Evolutionary conservation across 1,140 invertebrate species (phyloP), one percentile per base, ranked within the genome.

Genomic region (Drosophila mauritiana): DNA sequence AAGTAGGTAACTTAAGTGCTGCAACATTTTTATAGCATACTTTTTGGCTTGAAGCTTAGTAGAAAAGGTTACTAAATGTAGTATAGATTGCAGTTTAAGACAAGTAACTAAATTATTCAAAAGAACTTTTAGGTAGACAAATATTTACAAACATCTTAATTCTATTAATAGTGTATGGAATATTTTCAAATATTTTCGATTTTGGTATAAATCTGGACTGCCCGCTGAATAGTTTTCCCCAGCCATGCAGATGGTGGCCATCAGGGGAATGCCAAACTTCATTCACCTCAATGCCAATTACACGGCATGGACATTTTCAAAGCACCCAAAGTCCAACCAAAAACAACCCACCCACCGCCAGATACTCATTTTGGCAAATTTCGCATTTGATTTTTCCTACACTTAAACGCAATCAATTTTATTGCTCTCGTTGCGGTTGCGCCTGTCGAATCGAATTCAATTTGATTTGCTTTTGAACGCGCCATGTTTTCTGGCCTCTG

Each of bases 371-470:
- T 62, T 57, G 76, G 53, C 46, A 57, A 78, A 81, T 65, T 78
- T 86, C 54, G 78, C 52, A 73, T 76, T 89, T 73, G 83, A 89
- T 89, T 80, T 83, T 89, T 89, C 89, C 89, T 86, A 89, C 61
- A 80, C 80, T 80, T 88, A 83, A 83, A 83, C 83, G 83, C 76
- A 88, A 88, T 88, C 84, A 88, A 88, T 88, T 88, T 89, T 73
- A 89, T 89, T 89, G 76, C 84, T 82, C 63, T 89, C 79, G 83
- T 88, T 86, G 77, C 84, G 84, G 72, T 80, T 79, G 84, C 72
- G 84, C 72, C 84, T 83, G 83, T 89, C 83, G 72, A 88, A 88
- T 80, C 75, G 72, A 88, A 88, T 88, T 76, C 63, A 45, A 89
- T 88, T 88, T 83, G 83, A 88, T 89, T 83, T 88, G 83, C 83